A percentile compares a stretch with the other conserved stretches of the same genome.
phyloP scores from a whole-genome alignment of 2,113 vertebrate species.

The Desmodus rotundus region DNA sequence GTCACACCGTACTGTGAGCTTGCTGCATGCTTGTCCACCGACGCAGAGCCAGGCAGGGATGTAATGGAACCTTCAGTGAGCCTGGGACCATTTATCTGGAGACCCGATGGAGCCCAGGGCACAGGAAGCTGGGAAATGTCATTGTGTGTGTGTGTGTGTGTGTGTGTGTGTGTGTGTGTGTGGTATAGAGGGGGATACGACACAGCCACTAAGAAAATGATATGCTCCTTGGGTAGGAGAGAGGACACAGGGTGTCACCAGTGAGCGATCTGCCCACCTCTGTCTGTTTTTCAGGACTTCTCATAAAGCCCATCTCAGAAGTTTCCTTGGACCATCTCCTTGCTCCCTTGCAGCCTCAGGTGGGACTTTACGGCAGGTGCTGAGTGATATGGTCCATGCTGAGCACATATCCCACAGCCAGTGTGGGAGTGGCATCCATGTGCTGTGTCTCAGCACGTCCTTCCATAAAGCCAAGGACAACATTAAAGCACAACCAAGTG shows the following conservation, averaged over 20 bases:
- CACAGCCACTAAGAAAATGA: background rate
- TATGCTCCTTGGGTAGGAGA: background rate
- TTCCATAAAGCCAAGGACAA: conserved; percentile 4
- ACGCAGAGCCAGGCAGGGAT: conserved; percentile 39
- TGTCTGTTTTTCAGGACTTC: background rate
- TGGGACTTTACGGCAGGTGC: background rate
- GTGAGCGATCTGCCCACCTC: background rate
- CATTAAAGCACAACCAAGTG: background rate
- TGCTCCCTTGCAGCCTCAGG: background rate
- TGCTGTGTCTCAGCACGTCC: background rate
- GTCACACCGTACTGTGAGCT: conserved; percentile 51
- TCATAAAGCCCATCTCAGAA: background rate
- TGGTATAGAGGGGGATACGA: background rate
- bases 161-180: background rate
- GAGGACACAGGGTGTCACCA: background rate
- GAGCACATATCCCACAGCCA: background rate
- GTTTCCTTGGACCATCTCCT: background rate
- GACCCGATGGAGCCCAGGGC: conserved; percentile 60
- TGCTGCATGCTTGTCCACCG: conserved; percentile 37
- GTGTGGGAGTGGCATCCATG: background rate
- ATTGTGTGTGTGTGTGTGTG: background rate
- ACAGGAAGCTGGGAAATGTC: conserved; percentile 33
- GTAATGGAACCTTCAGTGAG: conserved; percentile 61
- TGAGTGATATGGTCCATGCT: background rate
- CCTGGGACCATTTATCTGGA: conserved; percentile 57